Evolutionary conservation across 35 echinoderm and acorn worm genomes (phyloP), one percentile per base, ranked within the genome.

Genomic region (Anneissia japonica): DNA sequence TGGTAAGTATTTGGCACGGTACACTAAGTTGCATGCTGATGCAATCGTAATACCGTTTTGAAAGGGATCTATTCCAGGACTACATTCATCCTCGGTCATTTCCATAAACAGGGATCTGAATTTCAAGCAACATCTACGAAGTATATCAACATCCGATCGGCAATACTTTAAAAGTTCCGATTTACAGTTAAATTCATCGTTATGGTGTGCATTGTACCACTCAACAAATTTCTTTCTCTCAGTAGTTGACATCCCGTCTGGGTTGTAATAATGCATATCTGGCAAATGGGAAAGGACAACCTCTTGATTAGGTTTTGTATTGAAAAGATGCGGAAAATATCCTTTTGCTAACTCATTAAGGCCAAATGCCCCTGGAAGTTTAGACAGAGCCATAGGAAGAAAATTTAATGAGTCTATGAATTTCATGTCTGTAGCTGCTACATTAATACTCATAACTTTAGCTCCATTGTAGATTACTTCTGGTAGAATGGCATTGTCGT

Each of bases 361-460:
- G 4, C 72, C 84, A 84, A 97, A 97, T 4, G 87, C 85, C 9
- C 76, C 74, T 32, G 94, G 80, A 83, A 93, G 72, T 13, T 81
- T 64, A 31, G 87, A 73, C 32, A 93, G 84, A 30, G 90, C 72
- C 87, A 93, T 92, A 51, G 94, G 87, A 43, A 97, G 43, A 34
- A 97, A 97, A 78, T 89, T 97, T 4, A 90, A 64, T 0, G 87
- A 92, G 73, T 95, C 93, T 3, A 91, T 88, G 23, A 88, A 26
- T 86, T 85, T 91, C 0, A 91, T 46, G 17, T 82, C 35, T 21
- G 81, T 88, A 0, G 32, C 16, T 36, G 39, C 28, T 33, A 95
- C 17, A 5, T 0, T 19, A 14, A 97, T 89, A 17, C 31, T 37
- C 81, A 92, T 85, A 12, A 93, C 64, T 81, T 97, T 97, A 5